These are phyloP conservation scores for Zoanthus sociatus DNA, from an alignment of 92 coral and sea anemone species.

Conservation along the genomic window DNA sequence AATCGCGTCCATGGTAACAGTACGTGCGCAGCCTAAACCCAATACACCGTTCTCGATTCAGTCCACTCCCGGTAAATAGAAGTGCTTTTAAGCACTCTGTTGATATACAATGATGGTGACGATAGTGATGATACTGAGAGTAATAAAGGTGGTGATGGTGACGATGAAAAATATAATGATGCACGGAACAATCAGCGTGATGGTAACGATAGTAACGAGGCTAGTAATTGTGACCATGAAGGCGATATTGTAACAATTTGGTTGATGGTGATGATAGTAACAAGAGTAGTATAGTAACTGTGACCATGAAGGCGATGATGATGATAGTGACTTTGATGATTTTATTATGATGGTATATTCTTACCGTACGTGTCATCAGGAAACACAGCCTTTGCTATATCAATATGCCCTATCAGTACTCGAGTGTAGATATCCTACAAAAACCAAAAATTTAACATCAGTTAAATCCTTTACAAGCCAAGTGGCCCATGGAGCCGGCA, in stretches of 20 bases:
- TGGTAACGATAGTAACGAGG: neutral
- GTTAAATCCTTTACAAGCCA: no score
- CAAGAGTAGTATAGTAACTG: neutral
- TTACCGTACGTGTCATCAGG: constrained; percentile 95
- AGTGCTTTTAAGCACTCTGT: no score
- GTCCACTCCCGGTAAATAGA: no score
- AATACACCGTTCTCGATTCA: no score
- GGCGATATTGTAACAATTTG: neutral
- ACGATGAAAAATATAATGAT: neutral
- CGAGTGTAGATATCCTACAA: constrained; percentile 92
- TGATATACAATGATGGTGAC: no score
- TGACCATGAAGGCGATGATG: no score
- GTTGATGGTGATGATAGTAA: neutral
- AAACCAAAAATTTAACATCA: neutral
- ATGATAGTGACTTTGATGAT: neutral
- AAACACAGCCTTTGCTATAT: constrained; percentile 96
- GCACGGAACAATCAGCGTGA: no score
- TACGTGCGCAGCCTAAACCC: no score
- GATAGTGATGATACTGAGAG: neutral
- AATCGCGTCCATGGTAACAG: no score
- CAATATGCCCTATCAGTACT: constrained; percentile 94
- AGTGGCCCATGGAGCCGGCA: no score
- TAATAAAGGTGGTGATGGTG: neutral
- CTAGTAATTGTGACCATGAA: neutral
- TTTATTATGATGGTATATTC: constrained; percentile 14